Evolutionary conservation across 2,113 vertebrate species (phyloP).

Genomic region (Myotis lucifugus): DNA sequence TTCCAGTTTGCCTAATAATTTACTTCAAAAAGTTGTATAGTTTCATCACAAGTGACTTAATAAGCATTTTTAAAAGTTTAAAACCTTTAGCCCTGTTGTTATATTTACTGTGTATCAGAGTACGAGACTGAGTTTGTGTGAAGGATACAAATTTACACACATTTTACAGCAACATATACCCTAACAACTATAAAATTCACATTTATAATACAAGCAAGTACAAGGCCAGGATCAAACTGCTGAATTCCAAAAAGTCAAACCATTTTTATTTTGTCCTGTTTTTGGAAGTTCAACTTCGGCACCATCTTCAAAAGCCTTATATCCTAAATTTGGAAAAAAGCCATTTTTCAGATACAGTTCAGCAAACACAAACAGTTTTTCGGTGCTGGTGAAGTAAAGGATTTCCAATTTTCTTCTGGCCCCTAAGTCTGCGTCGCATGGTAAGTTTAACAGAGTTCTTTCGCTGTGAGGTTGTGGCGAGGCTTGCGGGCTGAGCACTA

Average conservation of each 20-base stretch:
- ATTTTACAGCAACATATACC: conserved; percentile 85
- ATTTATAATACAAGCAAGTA: conserved; percentile 87
- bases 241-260: conserved; percentile 78
- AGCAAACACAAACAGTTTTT: conserved; percentile 89
- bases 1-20: conserved; percentile 88
- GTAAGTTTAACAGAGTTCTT: conserved; percentile 78
- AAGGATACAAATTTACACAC: conserved; percentile 88
- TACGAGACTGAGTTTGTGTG: conserved; percentile 83
- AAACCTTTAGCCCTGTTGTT: conserved; percentile 82
- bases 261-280: conserved; percentile 64
- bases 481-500: conserved; percentile 61
- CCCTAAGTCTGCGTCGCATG: conserved; percentile 87
- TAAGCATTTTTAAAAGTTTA: conserved; percentile 83
- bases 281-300: conserved; percentile 74
- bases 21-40: conserved; percentile 65
- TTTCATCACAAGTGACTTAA: conserved; percentile 60
- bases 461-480: conserved; percentile 75
- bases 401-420: conserved; percentile 87
- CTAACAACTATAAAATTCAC: conserved; percentile 90
- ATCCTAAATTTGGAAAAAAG: background rate
- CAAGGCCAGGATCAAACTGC: conserved; percentile 83
- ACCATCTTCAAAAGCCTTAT: conserved; percentile 69
- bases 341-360: conserved; percentile 57
- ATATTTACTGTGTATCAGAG: conserved; percentile 80
- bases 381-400: conserved; percentile 86